Evolutionary conservation across 2,888 invertebrate genomes (phyloP).

Genomic region (Prosapia bicincta): DNA sequence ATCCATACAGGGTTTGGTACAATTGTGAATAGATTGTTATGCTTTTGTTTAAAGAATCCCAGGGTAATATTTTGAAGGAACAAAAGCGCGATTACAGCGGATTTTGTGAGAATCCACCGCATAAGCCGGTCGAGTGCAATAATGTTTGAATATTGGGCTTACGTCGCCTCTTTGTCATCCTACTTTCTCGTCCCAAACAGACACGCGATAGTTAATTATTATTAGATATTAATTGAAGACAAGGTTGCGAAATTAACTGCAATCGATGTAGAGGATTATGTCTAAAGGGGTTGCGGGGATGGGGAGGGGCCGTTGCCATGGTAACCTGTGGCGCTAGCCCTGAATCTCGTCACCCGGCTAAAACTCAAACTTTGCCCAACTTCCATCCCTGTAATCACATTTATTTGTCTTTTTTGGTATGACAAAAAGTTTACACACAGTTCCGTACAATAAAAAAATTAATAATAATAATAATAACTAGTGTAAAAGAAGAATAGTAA

Average conservation of each 20-base stretch:
- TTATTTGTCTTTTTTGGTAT: neutral
- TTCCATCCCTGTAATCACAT: neutral
- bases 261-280: conserved; percentile 2
- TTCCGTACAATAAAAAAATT: too few relatives aligned
- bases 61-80: too few relatives aligned
- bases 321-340: neutral
- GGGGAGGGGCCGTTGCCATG: neutral
- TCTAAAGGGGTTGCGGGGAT: neutral
- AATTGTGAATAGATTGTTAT: too few relatives aligned
- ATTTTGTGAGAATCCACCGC: too few relatives aligned
- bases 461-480: too few relatives aligned
- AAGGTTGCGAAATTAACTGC: neutral
- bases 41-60: too few relatives aligned
- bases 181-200: neutral
- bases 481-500: too few relatives aligned
- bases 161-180: too few relatives aligned
- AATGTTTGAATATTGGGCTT: too few relatives aligned
- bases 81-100: too few relatives aligned
- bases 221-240: neutral
- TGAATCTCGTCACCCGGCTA: neutral
- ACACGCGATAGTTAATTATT: neutral
- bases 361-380: neutral
- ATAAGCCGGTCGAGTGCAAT: too few relatives aligned
- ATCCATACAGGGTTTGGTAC: too few relatives aligned
- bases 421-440: neutral